Conservation (phyloP, 2,888 invertebrate genomes). For the Elaeidobius kamerunicus region DNA sequence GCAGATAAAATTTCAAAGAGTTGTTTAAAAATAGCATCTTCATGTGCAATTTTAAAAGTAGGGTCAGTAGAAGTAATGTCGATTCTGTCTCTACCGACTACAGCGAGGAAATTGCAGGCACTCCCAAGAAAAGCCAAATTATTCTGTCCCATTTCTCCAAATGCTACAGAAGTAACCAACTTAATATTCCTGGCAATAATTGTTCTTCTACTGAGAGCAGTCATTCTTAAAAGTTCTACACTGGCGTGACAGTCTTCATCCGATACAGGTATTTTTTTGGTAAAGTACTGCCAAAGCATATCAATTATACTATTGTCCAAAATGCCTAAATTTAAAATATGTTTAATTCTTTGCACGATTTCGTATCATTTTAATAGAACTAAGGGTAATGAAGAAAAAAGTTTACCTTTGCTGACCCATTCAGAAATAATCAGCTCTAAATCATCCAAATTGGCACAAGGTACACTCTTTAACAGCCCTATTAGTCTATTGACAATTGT, state of each 20-base stretch:
- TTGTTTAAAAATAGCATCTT: slow-evolving; percentile 57
- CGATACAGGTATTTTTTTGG: slow-evolving; percentile 54
- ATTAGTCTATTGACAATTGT: slow-evolving; percentile 60
- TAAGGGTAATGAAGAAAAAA: no score
- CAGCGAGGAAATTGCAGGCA: slow-evolving; percentile 57
- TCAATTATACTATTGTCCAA: slow-evolving; percentile 56
- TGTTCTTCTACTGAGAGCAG: slow-evolving; percentile 50
- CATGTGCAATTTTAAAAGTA: slow-evolving; percentile 46
- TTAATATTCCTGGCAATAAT: slow-evolving; percentile 53
- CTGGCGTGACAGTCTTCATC: slow-evolving; percentile 71
- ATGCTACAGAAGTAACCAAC: slow-evolving; percentile 61
- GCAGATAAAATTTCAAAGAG: slow-evolving; percentile 51
- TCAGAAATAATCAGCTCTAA: slow-evolving; percentile 61
- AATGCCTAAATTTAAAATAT: slow-evolving; percentile 31
- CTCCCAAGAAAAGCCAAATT: slow-evolving; percentile 57
- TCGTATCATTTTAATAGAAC: no score
- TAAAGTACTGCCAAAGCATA: slow-evolving; percentile 83
- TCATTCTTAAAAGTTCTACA: slow-evolving; percentile 75
- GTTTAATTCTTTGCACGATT: no score
- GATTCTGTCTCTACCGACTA: slow-evolving; percentile 48
- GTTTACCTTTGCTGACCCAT: slow-evolving; percentile 57
- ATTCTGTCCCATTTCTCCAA: slow-evolving; percentile 14
- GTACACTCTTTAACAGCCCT: slow-evolving; percentile 54
- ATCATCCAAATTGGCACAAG: slow-evolving; percentile 59
- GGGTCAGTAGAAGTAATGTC: slow-evolving; percentile 43